phyloP scores from a whole-genome alignment of 2,888 invertebrate species.

The Spisula subtruncata region DNA sequence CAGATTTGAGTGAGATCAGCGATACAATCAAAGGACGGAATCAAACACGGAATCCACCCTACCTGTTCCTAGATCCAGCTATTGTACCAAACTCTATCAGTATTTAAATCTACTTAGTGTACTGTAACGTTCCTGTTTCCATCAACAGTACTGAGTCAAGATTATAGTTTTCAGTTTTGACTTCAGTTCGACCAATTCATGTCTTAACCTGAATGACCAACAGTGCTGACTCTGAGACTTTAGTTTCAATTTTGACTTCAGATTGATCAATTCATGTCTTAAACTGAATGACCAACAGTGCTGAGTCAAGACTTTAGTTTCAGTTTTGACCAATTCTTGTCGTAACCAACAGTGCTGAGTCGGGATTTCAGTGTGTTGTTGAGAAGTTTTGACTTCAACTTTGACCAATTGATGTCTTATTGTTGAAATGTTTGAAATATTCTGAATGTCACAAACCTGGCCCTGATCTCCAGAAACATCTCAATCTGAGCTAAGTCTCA shows the following conservation, averaged over 20 bases:
- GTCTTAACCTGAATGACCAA: neutral
- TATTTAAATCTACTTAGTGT: constrained; percentile 65
- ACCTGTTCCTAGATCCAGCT: constrained; percentile 87
- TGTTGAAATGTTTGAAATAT: neutral
- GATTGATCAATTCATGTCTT: too few species aligned
- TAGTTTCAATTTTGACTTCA: too few species aligned
- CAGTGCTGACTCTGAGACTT: neutral
- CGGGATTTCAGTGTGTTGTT: neutral
- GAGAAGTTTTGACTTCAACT: neutral
- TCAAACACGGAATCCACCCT: constrained; percentile 80
- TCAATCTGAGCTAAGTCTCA: too few species aligned
- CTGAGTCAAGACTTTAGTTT: neutral
- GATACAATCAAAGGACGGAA: constrained; percentile 86
- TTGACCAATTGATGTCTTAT: neutral
- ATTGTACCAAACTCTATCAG: constrained; percentile 88
- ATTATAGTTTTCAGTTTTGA: neutral
- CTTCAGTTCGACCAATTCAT: too few species aligned
- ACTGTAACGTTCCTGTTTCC: too few species aligned
- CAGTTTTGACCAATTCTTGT: too few species aligned
- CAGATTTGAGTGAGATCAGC: constrained; percentile 85
- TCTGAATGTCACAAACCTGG: neutral
- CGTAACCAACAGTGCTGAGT: neutral
- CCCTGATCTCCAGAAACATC: too few species aligned
- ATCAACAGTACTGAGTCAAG: neutral
- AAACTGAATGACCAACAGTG: neutral